Evolutionary conservation across 1,140 invertebrate species (phyloP).

Genomic region (Drosophila rufa): DNA sequence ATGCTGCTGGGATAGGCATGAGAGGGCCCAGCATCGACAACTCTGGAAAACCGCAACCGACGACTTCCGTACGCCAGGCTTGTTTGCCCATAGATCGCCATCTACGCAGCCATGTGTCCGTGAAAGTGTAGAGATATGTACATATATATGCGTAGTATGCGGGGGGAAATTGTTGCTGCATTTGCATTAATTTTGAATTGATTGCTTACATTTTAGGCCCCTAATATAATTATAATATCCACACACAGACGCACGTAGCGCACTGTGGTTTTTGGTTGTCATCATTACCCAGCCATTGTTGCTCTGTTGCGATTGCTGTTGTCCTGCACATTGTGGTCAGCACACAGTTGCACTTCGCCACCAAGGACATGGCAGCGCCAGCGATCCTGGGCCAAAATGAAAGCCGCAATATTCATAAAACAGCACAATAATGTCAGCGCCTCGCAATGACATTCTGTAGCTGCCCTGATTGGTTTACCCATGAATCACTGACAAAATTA

Average conservation of each 20-base stretch:
- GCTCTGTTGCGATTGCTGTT: slow-evolving; percentile 43
- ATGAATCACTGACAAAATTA: slow-evolving; percentile 40
- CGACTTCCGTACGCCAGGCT: slow-evolving; percentile 77
- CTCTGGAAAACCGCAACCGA: slow-evolving; percentile 77
- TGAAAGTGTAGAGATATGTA: neutral
- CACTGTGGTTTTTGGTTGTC: slow-evolving; percentile 75
- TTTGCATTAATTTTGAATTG: slow-evolving; percentile 84
- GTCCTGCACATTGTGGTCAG: slow-evolving; percentile 68
- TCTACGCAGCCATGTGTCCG: slow-evolving; percentile 23
- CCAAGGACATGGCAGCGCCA: slow-evolving; percentile 47
- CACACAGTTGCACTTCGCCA: slow-evolving; percentile 50
- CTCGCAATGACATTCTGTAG: neutral
- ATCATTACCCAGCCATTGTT: slow-evolving; percentile 78
- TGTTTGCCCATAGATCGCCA: slow-evolving; percentile 61
- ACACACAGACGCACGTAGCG: slow-evolving; percentile 42
- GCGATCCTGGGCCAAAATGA: slow-evolving; percentile 33
- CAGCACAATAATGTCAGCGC: slow-evolving; percentile 39
- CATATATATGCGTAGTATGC: neutral
- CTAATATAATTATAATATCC: slow-evolving; percentile 82
- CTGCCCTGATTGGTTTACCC: slow-evolving; percentile 16
- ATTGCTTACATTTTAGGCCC: slow-evolving; percentile 79
- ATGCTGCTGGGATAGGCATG: too few species aligned
- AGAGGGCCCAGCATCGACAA: slow-evolving; percentile 40
- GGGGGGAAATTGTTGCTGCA: slow-evolving; percentile 72
- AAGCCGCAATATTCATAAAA: slow-evolving; percentile 50